Evolutionary conservation across 2,888 invertebrate genomes (phyloP).

Genomic region (Sipha maydis): DNA sequence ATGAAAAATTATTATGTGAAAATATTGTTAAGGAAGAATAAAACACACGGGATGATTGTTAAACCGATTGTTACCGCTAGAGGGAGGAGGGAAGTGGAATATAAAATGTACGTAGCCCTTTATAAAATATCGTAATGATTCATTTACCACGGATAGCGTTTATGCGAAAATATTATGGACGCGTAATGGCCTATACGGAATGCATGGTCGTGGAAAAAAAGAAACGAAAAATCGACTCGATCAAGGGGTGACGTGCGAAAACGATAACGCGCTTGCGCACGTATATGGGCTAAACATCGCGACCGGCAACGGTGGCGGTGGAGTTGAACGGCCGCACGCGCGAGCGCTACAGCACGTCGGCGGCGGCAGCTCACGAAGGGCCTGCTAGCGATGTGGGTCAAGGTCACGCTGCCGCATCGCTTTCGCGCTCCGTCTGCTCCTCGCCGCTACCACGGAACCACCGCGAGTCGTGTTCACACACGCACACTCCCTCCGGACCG

Average conservation of each 20-base stretch:
- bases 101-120: no score
- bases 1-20: no score
- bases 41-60: no score
- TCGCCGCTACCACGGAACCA: background rate
- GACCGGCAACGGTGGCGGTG: background rate
- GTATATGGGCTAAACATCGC: background rate
- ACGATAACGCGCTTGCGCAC: background rate
- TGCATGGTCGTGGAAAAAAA: background rate
- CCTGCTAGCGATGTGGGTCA: conserved; percentile 52
- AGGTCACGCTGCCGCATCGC: conserved; percentile 43
- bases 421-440: conserved; percentile 48
- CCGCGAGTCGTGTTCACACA: background rate
- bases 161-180: no score
- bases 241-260: conserved; percentile 1
- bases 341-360: background rate
- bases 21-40: no score
- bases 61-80: no score
- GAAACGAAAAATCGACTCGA: background rate
- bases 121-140: no score
- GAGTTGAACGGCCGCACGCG: conserved; percentile 29
- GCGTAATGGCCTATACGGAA: no score
- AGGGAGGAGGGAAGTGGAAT: no score
- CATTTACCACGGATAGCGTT: no score
- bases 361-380: conserved; percentile 36
- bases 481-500: conserved; percentile 22